Conservation (phyloP, 2,113 vertebrate genomes). For the Barbus barbus region DNA sequence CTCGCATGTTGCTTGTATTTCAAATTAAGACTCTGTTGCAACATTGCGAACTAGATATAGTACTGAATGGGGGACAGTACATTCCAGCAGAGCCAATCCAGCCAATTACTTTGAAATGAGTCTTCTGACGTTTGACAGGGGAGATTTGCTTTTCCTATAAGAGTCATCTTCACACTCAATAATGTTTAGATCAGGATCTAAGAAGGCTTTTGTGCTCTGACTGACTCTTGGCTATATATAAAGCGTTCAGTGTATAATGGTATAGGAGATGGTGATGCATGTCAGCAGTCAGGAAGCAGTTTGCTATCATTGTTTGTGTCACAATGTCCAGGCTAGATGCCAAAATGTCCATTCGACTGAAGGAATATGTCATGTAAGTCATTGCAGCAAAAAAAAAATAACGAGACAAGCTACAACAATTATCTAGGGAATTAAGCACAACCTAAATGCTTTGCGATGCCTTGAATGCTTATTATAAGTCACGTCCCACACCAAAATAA, state of each 20-base stretch:
- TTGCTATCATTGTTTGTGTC: constrained; percentile 10
- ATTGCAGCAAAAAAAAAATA: neutral
- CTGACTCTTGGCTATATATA: neutral
- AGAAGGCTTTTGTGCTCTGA: neutral
- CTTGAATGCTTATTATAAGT: neutral
- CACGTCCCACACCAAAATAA: neutral
- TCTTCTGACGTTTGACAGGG: neutral
- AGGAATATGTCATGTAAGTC: constrained; percentile 27
- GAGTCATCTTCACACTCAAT: neutral
- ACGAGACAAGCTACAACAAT: neutral
- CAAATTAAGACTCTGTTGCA: neutral
- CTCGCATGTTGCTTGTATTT: neutral
- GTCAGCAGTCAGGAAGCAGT: constrained; percentile 11
- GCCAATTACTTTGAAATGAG: neutral
- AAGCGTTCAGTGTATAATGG: neutral
- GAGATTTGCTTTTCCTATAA: neutral
- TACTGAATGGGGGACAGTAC: neutral
- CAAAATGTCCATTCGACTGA: constrained; percentile 34
- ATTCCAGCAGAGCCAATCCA: neutral
- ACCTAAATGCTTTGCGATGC: neutral
- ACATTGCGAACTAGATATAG: neutral
- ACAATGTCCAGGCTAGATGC: constrained; percentile 26
- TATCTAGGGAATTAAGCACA: neutral
- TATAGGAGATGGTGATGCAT: neutral
- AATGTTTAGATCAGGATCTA: neutral